Percentiles rank a stretch among this genome's conserved stretches.
Conservation (phyloP, 1,140 invertebrate genomes). For the Aphelenchoides avenae region DNA sequence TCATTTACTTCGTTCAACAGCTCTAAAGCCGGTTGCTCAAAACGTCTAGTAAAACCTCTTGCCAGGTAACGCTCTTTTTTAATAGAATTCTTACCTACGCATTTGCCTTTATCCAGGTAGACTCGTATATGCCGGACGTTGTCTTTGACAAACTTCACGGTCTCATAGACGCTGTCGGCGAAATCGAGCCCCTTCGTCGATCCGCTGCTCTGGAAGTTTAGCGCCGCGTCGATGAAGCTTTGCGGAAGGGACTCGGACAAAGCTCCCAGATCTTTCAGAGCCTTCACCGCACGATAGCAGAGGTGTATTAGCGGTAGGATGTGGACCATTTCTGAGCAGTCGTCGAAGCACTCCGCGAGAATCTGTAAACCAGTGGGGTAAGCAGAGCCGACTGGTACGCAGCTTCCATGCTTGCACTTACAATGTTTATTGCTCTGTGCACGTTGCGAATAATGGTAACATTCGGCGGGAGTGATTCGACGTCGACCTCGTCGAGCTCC, state of each 20-base stretch:
- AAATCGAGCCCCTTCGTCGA: constrained; percentile 3
- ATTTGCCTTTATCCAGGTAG: constrained; percentile 12
- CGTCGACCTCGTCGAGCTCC: constrained; percentile 8
- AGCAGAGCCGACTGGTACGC: too few species aligned
- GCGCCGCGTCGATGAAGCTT: constrained; percentile 1
- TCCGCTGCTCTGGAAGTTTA: not conserved
- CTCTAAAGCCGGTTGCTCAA: constrained; percentile 14
- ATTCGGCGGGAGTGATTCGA: constrained; percentile 24
- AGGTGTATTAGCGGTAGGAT: constrained; percentile 7
- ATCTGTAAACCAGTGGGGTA: constrained; percentile 18
- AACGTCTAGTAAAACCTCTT: not conserved
- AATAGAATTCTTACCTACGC: not conserved
- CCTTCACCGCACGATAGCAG: constrained; percentile 18
- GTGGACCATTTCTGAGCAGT: constrained; percentile 17
- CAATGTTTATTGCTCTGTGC: constrained; percentile 25
- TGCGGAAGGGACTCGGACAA: constrained; percentile 2
- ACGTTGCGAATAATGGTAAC: constrained; percentile 27
- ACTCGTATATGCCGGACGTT: constrained; percentile 21
- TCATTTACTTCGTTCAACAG: constrained; percentile 9
- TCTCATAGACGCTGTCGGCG: constrained; percentile 23
- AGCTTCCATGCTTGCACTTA: constrained; percentile 1
- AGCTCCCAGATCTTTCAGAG: constrained; percentile 3
- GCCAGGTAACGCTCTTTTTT: too few species aligned
- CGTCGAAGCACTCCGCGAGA: constrained; percentile 20
- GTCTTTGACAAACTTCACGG: constrained; percentile 25